A percentile compares a stretch with the other conserved stretches of the same genome.
Evolutionary conservation across 2,888 invertebrate species (phyloP).

Genomic region (Dermolepida albohirtum): DNA sequence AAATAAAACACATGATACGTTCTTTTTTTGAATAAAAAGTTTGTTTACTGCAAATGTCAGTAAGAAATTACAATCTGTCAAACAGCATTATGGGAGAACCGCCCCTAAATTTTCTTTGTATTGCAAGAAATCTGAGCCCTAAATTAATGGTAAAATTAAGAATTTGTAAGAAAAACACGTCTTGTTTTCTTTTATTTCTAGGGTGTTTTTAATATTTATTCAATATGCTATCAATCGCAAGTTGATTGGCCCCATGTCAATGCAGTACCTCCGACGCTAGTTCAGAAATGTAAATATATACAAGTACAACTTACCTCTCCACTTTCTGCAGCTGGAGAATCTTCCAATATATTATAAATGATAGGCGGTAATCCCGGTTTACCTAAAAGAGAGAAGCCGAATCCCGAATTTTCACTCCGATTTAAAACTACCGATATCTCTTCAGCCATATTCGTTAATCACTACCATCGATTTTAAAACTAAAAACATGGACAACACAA

Average conservation of each 20-base stretch:
- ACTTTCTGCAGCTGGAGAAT: slow-evolving; percentile 92
- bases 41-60: slow-evolving; percentile 18
- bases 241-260: slow-evolving; percentile 39
- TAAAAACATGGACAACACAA: slow-evolving; percentile 53
- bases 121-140: neutral
- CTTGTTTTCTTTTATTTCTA: neutral
- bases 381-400: slow-evolving; percentile 91
- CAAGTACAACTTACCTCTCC: slow-evolving; percentile 77
- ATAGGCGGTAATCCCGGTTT: slow-evolving; percentile 93
- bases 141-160: neutral
- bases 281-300: neutral
- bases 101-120: slow-evolving; percentile 23
- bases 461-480: slow-evolving; percentile 61
- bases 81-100: slow-evolving; percentile 23
- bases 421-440: slow-evolving; percentile 89
- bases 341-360: slow-evolving; percentile 92
- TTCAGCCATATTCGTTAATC: slow-evolving; percentile 78
- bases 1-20: neutral
- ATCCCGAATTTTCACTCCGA: slow-evolving; percentile 88
- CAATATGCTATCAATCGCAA: slow-evolving; percentile 5
- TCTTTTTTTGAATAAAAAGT: neutral
- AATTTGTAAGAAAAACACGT: too few relatives aligned
- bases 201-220: slow-evolving; percentile 5
- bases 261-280: slow-evolving; percentile 4
- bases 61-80: slow-evolving; percentile 24